A percentile compares a stretch with the other conserved stretches of the same genome.
phyloP scores from a whole-genome alignment of 2,888 invertebrate species.

The Syrista parreyssii region DNA sequence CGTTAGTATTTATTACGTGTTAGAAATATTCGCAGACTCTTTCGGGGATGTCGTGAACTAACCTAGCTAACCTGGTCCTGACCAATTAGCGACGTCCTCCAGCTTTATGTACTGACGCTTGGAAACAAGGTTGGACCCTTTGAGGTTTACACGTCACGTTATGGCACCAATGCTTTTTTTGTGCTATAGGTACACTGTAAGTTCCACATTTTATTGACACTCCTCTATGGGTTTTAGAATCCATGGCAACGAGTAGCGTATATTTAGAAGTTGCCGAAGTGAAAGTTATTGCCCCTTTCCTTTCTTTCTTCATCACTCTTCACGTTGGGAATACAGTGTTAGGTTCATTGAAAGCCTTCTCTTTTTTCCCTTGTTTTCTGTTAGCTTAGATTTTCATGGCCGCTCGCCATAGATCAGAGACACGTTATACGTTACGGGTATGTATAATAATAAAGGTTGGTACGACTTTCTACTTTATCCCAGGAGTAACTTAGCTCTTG shows the following conservation, averaged over 20 bases:
- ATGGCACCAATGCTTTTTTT: neutral
- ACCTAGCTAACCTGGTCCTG: neutral
- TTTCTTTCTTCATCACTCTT: neutral
- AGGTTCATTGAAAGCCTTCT: neutral
- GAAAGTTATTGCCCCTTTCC: neutral
- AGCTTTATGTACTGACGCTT: neutral
- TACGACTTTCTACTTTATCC: neutral
- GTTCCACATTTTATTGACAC: neutral
- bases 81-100: neutral
- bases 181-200: neutral
- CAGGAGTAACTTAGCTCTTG: neutral
- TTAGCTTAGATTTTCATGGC: neutral
- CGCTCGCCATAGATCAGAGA: neutral
- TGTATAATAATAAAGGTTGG: neutral
- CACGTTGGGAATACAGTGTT: neutral
- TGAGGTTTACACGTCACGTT: neutral
- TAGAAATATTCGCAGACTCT: neutral
- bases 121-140: neutral
- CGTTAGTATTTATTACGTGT: neutral
- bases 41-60: neutral
- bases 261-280: neutral
- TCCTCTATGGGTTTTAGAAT: neutral
- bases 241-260: neutral
- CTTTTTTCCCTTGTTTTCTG: neutral
- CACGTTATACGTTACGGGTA: neutral